Conservation (phyloP, 2,113 vertebrate species). For the Okapia johnstoni region DNA sequence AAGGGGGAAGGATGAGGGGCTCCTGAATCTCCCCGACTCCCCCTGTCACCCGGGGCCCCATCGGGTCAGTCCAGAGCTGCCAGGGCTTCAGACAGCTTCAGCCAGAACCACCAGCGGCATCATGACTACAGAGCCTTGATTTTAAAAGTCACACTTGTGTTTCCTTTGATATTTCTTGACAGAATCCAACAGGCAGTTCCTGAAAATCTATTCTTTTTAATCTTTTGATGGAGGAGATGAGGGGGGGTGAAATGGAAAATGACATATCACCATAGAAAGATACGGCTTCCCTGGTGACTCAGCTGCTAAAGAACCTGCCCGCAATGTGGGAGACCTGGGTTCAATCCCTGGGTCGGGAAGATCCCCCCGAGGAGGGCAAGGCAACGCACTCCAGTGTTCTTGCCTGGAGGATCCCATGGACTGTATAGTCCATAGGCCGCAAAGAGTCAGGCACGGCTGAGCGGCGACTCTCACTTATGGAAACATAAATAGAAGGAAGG, state of each 20-base stretch:
- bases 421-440: accelerated
- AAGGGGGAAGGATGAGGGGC: accelerated
- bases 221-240: background rate
- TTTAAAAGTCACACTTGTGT: accelerated
- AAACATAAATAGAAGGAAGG: background rate
- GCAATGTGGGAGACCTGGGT: background rate
- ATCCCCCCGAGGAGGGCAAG: background rate
- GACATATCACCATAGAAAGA: background rate
- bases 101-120: accelerated
- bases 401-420: background rate
- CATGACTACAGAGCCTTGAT: background rate
- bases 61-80: accelerated
- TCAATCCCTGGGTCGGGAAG: background rate
- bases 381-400: accelerated
- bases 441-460: background rate
- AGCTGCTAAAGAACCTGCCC: background rate
- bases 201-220: background rate
- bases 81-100: background rate
- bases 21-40: background rate
- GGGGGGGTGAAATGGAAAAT: background rate
- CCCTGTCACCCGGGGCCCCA: background rate
- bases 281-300: background rate
- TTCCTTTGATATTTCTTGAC: background rate
- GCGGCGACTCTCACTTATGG: accelerated
- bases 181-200: background rate